phyloP scores from a whole-genome alignment of 2,797 vertebrate genomes.

The Mus caroli region DNA sequence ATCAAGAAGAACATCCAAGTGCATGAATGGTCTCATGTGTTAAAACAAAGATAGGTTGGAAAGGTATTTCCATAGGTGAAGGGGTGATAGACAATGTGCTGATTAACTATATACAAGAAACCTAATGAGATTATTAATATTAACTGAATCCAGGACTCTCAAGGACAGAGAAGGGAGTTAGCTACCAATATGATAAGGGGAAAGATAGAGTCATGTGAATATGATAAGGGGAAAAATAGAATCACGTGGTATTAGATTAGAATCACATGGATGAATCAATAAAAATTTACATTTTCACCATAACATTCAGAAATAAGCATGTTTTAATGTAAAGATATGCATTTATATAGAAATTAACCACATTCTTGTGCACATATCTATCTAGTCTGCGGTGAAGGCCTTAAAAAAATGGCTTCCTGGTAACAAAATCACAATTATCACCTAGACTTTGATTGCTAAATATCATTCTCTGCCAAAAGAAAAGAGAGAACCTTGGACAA shows the following conservation, averaged over 20 bases:
- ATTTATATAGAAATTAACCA: background rate
- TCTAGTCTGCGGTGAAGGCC: background rate
- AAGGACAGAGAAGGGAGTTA: background rate
- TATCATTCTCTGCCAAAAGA: conserved; percentile 46
- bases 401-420: background rate
- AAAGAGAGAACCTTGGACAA: conserved; percentile 37
- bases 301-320: background rate
- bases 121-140: conserved; percentile 9
- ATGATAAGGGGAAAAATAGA: background rate
- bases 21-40: background rate
- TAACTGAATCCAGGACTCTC: conserved; percentile 36
- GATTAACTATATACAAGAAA: conserved; percentile 1
- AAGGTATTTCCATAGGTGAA: background rate
- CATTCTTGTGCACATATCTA: background rate
- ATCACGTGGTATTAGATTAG: background rate
- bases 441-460: conserved; percentile 36
- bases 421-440: conserved; percentile 21
- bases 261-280: background rate
- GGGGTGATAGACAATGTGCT: background rate
- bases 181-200: background rate
- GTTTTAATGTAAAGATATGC: background rate
- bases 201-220: background rate
- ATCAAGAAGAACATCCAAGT: background rate
- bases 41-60: background rate
- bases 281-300: background rate